These are phyloP conservation scores for Megaceryle torquata DNA, from an alignment of 2,113 vertebrate genomes.

Conservation along the genomic window DNA sequence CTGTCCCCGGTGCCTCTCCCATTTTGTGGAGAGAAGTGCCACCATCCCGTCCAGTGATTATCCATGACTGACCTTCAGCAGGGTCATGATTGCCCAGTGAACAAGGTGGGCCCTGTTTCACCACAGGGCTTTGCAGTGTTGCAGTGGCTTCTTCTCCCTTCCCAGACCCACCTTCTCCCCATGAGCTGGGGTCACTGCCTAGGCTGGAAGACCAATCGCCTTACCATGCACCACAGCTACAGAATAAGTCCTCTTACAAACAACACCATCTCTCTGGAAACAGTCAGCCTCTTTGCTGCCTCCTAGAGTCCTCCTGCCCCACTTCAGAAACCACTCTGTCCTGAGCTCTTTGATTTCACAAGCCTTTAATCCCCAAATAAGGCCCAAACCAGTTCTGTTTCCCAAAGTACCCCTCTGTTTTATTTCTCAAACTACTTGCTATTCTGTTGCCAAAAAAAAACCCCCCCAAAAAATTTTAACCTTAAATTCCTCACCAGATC, in stretches of 20 bases:
- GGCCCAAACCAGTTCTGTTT: constrained; percentile 4
- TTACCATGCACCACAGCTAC: constrained; percentile 28
- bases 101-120: neutral
- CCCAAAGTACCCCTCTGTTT: neutral
- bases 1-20: constrained; percentile 15
- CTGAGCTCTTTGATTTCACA: neutral
- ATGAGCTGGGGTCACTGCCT: constrained; percentile 26
- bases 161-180: neutral
- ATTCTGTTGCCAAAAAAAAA: neutral
- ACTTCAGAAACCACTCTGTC: neutral
- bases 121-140: constrained; percentile 10
- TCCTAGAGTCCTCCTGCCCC: neutral
- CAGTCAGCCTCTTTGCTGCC: neutral
- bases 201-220: constrained; percentile 17
- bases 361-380: neutral
- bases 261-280: neutral
- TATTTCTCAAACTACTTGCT: neutral
- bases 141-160: neutral
- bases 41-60: constrained; percentile 26
- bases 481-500: neutral
- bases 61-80: constrained; percentile 16
- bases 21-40: constrained; percentile 5
- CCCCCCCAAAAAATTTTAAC: neutral
- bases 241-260: neutral
- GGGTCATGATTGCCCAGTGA: neutral